These are phyloP conservation scores for Steatocranus sp. DNA, from an alignment of 2,797 vertebrate species.

Conservation along the genomic window DNA sequence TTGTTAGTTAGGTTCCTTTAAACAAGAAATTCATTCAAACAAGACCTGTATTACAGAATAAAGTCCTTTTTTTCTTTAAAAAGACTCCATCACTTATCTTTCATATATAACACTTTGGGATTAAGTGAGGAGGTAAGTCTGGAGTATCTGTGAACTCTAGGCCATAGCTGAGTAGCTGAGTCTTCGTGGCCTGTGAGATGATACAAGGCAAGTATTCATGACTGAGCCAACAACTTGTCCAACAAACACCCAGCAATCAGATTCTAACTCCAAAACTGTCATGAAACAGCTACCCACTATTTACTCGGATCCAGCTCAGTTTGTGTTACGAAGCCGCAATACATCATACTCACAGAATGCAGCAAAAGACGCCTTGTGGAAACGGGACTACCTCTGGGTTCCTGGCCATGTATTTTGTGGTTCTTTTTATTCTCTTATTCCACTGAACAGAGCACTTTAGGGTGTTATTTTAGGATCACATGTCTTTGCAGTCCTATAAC, in stretches of 20 bases:
- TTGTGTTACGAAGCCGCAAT: constrained; percentile 23
- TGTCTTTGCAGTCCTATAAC: constrained; percentile 16
- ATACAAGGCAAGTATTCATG: neutral
- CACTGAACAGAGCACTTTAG: constrained; percentile 42
- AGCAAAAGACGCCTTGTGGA: constrained; percentile 50
- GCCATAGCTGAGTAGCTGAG: neutral
- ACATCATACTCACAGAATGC: constrained; percentile 50
- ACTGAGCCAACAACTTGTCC: neutral
- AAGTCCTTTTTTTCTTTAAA: neutral
- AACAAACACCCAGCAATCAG: neutral
- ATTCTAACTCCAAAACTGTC: neutral
- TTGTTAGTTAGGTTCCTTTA: neutral
- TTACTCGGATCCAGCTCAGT: neutral
- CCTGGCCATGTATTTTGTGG: constrained; percentile 49
- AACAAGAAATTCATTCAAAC: neutral
- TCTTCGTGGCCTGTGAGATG: neutral
- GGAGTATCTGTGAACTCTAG: neutral
- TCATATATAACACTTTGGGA: neutral
- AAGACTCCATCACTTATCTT: neutral
- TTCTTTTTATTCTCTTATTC: constrained; percentile 51
- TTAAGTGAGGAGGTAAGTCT: neutral
- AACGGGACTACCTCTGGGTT: constrained; percentile 39
- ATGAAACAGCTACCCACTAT: neutral
- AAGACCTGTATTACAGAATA: neutral
- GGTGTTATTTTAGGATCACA: constrained; percentile 53